These are phyloP conservation scores for Furnarius figulus DNA, from an alignment of 2,113 vertebrate species.

Conservation along the genomic window DNA sequence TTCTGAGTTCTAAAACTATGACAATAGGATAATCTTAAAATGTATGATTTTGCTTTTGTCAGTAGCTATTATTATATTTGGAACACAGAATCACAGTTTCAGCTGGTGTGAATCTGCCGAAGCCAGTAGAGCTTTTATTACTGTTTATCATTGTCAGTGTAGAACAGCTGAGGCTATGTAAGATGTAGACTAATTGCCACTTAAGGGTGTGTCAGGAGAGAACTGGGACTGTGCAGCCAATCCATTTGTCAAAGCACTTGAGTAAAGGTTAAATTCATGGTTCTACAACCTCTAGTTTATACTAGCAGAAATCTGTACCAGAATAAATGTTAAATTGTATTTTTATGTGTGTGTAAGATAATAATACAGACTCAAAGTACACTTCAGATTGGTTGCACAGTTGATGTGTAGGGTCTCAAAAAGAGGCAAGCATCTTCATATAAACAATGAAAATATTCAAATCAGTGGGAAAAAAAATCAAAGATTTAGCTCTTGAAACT, in stretches of 20 bases:
- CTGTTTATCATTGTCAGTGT: neutral
- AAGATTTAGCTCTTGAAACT: neutral
- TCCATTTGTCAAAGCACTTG: neutral
- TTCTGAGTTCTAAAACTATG: too few species aligned
- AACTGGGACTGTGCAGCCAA: neutral
- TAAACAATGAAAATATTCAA: neutral
- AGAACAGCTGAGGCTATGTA: neutral
- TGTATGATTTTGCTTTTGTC: neutral
- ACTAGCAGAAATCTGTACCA: neutral
- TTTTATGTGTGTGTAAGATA: neutral
- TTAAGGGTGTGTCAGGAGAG: neutral
- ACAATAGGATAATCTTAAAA: neutral
- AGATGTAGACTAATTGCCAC: neutral
- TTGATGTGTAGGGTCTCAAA: neutral
- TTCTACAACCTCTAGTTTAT: neutral
- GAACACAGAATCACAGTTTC: neutral
- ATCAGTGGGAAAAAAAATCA: neutral
- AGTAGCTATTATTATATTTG: neutral
- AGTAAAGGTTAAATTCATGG: neutral
- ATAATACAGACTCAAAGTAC: neutral
- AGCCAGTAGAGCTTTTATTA: neutral
- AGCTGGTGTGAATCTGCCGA: neutral
- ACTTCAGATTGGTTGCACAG: neutral
- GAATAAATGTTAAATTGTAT: neutral
- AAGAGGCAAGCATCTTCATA: neutral